These are phyloP conservation scores for Ditylenchus dipsaci DNA, from an alignment of 1,140 invertebrate genomes.

Conservation along the genomic window DNA sequence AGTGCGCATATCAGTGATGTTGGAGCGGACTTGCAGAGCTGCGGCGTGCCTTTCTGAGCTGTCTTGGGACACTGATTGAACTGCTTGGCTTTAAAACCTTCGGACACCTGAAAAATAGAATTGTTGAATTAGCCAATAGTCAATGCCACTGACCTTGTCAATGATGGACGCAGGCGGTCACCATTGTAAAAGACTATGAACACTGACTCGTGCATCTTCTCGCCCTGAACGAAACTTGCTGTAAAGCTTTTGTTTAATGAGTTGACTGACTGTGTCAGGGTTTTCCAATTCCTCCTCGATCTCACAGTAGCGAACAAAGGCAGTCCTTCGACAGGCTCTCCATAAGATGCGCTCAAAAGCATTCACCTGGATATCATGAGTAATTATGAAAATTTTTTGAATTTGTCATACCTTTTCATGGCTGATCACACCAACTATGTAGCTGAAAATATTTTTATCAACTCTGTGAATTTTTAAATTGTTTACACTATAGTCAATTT, in stretches of 20 bases:
- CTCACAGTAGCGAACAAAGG: conserved; percentile 58
- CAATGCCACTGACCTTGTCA: conserved; percentile 55
- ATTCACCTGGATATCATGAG: conserved; percentile 22
- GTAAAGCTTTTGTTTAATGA: background rate
- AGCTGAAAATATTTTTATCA: no score
- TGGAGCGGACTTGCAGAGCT: conserved; percentile 44
- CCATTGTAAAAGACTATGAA: conserved; percentile 62
- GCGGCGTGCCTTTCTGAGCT: conserved; percentile 49
- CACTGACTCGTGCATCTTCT: conserved; percentile 60
- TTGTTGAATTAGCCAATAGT: background rate
- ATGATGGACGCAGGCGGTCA: conserved; percentile 60
- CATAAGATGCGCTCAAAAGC: conserved; percentile 55
- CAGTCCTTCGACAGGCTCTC: conserved; percentile 55
- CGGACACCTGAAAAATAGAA: conserved; percentile 34
- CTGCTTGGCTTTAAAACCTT: conserved; percentile 57
- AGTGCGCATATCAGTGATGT: conserved; percentile 52
- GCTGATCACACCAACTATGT: conserved; percentile 51
- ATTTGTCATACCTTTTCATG: conserved; percentile 30
- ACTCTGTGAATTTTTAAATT: background rate
- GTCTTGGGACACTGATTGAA: conserved; percentile 56
- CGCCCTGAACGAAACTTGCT: conserved; percentile 58
- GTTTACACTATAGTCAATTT: no score
- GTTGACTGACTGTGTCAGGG: conserved; percentile 40
- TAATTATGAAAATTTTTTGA: no score
- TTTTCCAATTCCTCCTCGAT: conserved; percentile 57